phyloP scores from a whole-genome alignment of 2,888 invertebrate species.

The Lapara coniferarum region DNA sequence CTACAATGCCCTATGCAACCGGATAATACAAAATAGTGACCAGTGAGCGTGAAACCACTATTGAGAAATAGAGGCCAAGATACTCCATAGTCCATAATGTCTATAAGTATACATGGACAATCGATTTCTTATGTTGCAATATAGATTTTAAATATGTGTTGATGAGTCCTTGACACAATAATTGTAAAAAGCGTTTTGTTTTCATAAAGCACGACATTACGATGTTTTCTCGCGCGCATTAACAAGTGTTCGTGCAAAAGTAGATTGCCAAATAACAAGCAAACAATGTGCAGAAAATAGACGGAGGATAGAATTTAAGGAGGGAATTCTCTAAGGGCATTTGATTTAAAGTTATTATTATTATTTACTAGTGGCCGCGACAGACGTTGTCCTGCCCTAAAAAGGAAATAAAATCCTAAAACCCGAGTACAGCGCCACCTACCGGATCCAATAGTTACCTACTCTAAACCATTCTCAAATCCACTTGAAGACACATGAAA shows the following conservation, averaged over 20 bases:
- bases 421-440: too few species aligned
- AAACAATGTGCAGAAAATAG: neutral
- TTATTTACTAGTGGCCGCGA: too few species aligned
- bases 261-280: neutral
- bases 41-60: slow-evolving; percentile 58
- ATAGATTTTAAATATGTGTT: neutral
- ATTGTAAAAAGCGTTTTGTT: too few species aligned
- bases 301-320: too few species aligned
- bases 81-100: slow-evolving; percentile 49
- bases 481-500: too few species aligned
- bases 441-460: too few species aligned
- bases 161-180: neutral
- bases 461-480: too few species aligned
- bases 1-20: slow-evolving; percentile 50
- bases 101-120: slow-evolving; percentile 39
- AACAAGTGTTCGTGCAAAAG: neutral
- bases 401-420: too few species aligned
- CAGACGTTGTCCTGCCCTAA: too few species aligned
- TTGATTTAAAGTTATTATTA: too few species aligned
- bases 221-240: neutral
- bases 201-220: neutral
- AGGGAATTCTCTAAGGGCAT: too few species aligned
- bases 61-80: slow-evolving; percentile 56
- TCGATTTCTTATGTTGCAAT: slow-evolving; percentile 43
- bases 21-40: slow-evolving; percentile 50